Conservation (phyloP, 2,797 vertebrate genomes). For the Sebastes hubbsi region DNA sequence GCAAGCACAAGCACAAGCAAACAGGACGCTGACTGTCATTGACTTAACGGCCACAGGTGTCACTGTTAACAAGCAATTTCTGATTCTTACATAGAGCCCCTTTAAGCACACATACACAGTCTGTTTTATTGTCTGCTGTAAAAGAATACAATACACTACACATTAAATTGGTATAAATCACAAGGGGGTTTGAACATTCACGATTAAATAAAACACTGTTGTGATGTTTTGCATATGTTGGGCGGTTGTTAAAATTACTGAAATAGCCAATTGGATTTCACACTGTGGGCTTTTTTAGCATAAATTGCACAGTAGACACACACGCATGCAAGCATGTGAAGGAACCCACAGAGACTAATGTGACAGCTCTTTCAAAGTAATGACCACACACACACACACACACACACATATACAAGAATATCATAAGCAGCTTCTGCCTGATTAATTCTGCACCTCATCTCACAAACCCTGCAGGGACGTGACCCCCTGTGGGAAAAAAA, state of each 20-base stretch:
- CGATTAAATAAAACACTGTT: neutral
- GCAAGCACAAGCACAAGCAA: too few species aligned
- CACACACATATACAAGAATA: conserved; percentile 14
- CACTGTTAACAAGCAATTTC: too few species aligned
- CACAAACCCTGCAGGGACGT: conserved; percentile 38
- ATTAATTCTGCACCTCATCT: conserved; percentile 50
- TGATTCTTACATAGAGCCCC: too few species aligned
- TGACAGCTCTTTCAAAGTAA: conserved; percentile 6
- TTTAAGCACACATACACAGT: neutral
- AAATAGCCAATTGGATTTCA: neutral
- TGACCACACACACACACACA: conserved; percentile 9
- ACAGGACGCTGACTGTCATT: too few species aligned
- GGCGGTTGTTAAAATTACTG: neutral
- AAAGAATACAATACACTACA: neutral
- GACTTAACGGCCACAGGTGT: too few species aligned
- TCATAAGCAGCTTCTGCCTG: conserved; percentile 29
- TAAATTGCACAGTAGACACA: neutral
- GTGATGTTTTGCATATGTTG: neutral
- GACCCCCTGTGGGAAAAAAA: conserved; percentile 26
- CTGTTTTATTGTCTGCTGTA: neutral
- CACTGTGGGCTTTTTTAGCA: neutral
- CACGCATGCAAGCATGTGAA: neutral
- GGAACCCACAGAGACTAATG: conserved; percentile 1
- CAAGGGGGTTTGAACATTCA: neutral
- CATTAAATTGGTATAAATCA: neutral